phyloP scores from a whole-genome alignment of 2,113 vertebrate genomes.

The Excalfactoria chinensis region DNA sequence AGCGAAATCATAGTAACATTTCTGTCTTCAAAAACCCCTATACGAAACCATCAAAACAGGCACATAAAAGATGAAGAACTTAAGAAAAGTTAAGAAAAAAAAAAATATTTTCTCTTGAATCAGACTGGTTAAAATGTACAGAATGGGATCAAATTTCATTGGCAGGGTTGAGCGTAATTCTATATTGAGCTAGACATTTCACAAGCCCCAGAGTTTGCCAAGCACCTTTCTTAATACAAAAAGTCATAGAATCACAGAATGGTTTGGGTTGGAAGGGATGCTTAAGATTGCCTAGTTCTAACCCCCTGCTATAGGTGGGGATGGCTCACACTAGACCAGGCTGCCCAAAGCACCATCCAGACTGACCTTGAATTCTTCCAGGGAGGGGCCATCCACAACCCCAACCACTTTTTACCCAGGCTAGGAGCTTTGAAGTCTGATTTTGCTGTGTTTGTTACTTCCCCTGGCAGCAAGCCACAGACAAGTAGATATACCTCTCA shows the following conservation, averaged over 20 bases:
- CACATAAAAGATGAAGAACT: not conserved
- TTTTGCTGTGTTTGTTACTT: not conserved
- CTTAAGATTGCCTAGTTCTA: too few species aligned
- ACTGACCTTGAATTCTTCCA: too few species aligned
- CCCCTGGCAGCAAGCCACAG: not conserved
- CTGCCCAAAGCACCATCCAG: too few species aligned
- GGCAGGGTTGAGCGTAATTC: not conserved
- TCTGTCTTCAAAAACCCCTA: not conserved
- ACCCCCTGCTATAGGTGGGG: too few species aligned
- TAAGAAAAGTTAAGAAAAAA: not conserved
- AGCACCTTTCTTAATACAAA: accelerated
- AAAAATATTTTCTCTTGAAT: not conserved
- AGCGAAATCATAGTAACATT: not conserved
- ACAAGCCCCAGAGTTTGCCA: not conserved
- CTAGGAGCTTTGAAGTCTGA: not conserved
- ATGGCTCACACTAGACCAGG: too few species aligned
- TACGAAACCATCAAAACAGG: not conserved
- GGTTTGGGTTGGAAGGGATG: too few species aligned
- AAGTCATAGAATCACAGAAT: too few species aligned
- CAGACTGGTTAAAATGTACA: not conserved
- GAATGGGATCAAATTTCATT: not conserved
- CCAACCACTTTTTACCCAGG: not conserved
- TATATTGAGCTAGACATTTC: not conserved
- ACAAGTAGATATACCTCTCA: not conserved
- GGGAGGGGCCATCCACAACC: not conserved